Percentiles rank a stretch among this genome's conserved stretches.
Conservation (phyloP, 2,888 invertebrate species). For the Philopedon plagiatum region DNA sequence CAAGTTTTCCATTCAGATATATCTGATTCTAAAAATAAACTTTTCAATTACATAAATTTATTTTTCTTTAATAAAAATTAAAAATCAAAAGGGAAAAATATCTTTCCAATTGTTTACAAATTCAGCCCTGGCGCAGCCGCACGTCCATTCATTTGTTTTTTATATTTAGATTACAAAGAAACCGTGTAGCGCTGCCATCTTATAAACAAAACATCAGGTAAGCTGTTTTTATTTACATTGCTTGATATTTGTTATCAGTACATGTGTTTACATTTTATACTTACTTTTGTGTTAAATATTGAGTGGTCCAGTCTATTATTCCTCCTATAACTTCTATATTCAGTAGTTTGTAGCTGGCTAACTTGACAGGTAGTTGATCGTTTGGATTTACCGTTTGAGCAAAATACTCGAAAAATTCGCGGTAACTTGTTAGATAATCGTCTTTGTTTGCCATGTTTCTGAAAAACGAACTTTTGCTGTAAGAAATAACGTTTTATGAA, state of each 20-base stretch:
- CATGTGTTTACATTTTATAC: slow-evolving; percentile 60
- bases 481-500: background rate
- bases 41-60: background rate
- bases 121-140: slow-evolving; percentile 33
- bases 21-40: background rate
- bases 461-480: background rate
- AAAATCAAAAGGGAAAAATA: background rate
- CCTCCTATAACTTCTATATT: slow-evolving; percentile 81
- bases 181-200: slow-evolving; percentile 3
- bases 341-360: slow-evolving; percentile 78
- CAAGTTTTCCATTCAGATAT: background rate
- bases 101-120: slow-evolving; percentile 35
- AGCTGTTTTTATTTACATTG: slow-evolving; percentile 9
- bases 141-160: slow-evolving; percentile 20
- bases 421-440: slow-evolving; percentile 79
- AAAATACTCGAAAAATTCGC: slow-evolving; percentile 81
- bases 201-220: slow-evolving; percentile 31
- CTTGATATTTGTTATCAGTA: slow-evolving; percentile 1
- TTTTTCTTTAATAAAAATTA: background rate
- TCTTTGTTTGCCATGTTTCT: slow-evolving; percentile 72
- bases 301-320: slow-evolving; percentile 82
- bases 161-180: too few species aligned
- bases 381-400: slow-evolving; percentile 78
- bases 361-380: slow-evolving; percentile 82
- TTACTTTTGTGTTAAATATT: slow-evolving; percentile 85